A percentile compares a stretch with the other conserved stretches of the same genome.
These are phyloP conservation scores for Endotricha flammealis DNA, from an alignment of 2,888 invertebrate species.

Conservation along the genomic window DNA sequence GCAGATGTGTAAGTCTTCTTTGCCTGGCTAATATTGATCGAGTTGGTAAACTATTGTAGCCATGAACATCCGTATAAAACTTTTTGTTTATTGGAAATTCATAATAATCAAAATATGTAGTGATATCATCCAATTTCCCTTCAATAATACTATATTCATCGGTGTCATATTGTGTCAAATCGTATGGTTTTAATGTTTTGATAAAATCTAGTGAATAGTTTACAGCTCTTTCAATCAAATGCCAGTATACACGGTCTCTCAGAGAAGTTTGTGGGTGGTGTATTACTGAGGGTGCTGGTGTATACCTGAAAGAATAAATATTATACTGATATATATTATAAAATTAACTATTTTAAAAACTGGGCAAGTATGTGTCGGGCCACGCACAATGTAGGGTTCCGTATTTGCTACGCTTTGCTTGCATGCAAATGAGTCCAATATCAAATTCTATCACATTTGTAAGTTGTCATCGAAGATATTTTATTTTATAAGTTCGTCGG, in stretches of 20 bases:
- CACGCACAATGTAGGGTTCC: too few species aligned
- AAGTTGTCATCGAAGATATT: too few species aligned
- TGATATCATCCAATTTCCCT: slow-evolving; percentile 38
- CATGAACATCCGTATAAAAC: slow-evolving; percentile 27
- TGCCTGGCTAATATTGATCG: slow-evolving; percentile 44
- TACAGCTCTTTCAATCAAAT: slow-evolving; percentile 43
- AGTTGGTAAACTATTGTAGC: slow-evolving; percentile 22
- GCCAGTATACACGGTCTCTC: slow-evolving; percentile 60
- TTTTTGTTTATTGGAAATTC: slow-evolving; percentile 46
- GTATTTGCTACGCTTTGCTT: too few species aligned
- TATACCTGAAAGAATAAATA: slow-evolving; percentile 44
- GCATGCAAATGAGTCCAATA: too few species aligned
- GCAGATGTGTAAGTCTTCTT: slow-evolving; percentile 48
- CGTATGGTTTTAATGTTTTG: slow-evolving; percentile 39
- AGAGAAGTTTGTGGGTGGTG: slow-evolving; percentile 63
- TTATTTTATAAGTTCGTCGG: too few species aligned
- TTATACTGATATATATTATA: neutral
- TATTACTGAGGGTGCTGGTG: slow-evolving; percentile 57
- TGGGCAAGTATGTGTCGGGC: too few species aligned
- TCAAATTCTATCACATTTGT: too few species aligned
- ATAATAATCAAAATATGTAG: slow-evolving; percentile 53
- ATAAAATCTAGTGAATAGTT: slow-evolving; percentile 53
- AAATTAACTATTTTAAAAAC: too few species aligned
- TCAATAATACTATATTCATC: slow-evolving; percentile 42
- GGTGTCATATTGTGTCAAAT: slow-evolving; percentile 43